Evolutionary conservation across 2,113 vertebrate genomes (phyloP).

Genomic region (Falcunculus frontatus): DNA sequence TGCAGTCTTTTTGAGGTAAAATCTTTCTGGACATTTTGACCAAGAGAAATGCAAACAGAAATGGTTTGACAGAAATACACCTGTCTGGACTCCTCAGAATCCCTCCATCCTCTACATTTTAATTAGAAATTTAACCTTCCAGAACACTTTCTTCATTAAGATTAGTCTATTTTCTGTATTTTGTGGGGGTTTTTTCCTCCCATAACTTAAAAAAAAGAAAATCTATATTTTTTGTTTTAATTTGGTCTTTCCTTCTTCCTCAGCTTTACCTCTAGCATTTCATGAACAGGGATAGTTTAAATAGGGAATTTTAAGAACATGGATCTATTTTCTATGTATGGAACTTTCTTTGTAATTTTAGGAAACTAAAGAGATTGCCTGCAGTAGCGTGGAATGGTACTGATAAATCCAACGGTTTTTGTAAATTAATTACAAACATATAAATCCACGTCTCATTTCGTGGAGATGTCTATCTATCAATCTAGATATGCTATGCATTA

Average conservation of each 20-base stretch:
- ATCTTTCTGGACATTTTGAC: not conserved
- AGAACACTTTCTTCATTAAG: not conserved
- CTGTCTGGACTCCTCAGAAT: not conserved
- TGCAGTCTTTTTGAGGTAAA: not conserved
- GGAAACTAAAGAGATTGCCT: not conserved
- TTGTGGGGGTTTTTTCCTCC: rapidly evolving
- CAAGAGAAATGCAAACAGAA: not conserved
- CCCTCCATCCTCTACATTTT: not conserved
- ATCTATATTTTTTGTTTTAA: not conserved
- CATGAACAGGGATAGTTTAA: not conserved
- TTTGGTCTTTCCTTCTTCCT: not conserved
- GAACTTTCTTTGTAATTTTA: not conserved
- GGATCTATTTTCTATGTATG: not conserved
- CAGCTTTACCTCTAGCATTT: not conserved
- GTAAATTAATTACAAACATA: not conserved
- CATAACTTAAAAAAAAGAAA: not conserved
- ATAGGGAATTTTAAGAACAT: not conserved
- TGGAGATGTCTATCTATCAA: not conserved
- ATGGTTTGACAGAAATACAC: not conserved
- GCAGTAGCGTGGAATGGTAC: not conserved
- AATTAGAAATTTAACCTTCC: not conserved
- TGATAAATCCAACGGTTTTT: not conserved
- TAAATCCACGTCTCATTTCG: not conserved
- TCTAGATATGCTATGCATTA: not conserved
- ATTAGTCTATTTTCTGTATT: not conserved